These are phyloP conservation scores for Phyllostomus discolor DNA, from an alignment of 2,113 vertebrate genomes.

Conservation along the genomic window DNA sequence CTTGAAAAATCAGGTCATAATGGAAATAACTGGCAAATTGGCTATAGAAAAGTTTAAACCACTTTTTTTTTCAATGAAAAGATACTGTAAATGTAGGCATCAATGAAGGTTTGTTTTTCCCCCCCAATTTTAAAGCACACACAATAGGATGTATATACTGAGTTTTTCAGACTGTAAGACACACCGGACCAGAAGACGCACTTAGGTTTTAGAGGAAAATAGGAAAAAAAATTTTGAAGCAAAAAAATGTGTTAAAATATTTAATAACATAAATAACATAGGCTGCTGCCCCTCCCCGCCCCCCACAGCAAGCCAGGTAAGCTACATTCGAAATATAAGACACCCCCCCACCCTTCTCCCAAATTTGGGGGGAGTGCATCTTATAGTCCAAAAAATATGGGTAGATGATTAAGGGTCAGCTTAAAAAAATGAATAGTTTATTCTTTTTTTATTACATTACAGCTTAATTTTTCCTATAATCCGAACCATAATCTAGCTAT, in stretches of 20 bases:
- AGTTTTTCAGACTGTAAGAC: no score
- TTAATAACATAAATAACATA: no score
- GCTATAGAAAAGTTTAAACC: background rate
- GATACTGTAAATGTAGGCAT: background rate
- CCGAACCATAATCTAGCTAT: background rate
- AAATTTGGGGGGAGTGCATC: no score
- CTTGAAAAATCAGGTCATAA: background rate
- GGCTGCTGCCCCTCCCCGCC: no score
- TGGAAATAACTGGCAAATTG: conserved; percentile 11
- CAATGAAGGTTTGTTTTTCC: background rate
- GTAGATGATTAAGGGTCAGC: background rate
- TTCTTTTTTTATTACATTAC: background rate
- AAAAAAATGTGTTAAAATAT: no score
- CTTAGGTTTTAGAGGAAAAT: no score
- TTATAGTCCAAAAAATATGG: no score
- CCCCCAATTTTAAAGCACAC: background rate
- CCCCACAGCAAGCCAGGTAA: no score
- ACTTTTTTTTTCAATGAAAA: background rate
- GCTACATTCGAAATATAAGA: no score
- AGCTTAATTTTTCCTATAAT: background rate
- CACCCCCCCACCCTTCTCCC: no score
- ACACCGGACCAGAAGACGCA: no score
- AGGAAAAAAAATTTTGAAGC: no score
- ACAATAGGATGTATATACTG: background rate
- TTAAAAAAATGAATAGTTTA: conserved; percentile 35